Evolutionary conservation across 2,113 vertebrate species (phyloP), one percentile per base, ranked within the genome.

Genomic region (Ursus arctos): DNA sequence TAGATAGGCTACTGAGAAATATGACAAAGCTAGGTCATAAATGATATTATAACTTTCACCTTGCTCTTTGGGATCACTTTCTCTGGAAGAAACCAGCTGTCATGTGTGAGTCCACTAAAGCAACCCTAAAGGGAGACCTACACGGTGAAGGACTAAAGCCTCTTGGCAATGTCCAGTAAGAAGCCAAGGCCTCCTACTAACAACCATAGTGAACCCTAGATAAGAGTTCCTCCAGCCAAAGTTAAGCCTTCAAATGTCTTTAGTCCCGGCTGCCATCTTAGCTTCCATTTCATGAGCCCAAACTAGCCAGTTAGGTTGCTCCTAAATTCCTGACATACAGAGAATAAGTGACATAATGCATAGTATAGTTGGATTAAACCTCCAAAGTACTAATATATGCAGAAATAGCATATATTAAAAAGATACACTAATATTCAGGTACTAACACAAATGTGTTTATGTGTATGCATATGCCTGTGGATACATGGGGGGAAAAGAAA

Each of bases 231-330:
- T 80, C 16, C 0, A 89, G 49, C 19, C 51, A 47, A 7, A 59
- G 10, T 47, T 33, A 85, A 76, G 6, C 6, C 1, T 51, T 72
- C 8, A 26, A 13, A 12, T 77, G 26, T 57, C 31, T 36, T 10
- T 0, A 28, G 8, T 0, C 7, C 6, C 8, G 33, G 1, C 36
- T n/a, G 5, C 0, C 7, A 71, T 43, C 67, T 81, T n/a, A 72
- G 24, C 2, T 81, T 82, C 10, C 79, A 8, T 28, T 4, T 47
- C 26, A 7, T n/a, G 21, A 61, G 6, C 0, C 33, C 83, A 15
- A 65, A 53, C 26, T 63, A 12, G 49, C 1, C 26, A 36, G 13
- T 21, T 83, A 69, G 8, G 15, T 7, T 61, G 6, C 0, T 51
- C 22, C 31, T 80, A 26, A 97, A 84, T 51, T 77, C 1, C 15